Evolutionary conservation across 2,888 invertebrate species (phyloP).

Genomic region (Conomelus anceps): DNA sequence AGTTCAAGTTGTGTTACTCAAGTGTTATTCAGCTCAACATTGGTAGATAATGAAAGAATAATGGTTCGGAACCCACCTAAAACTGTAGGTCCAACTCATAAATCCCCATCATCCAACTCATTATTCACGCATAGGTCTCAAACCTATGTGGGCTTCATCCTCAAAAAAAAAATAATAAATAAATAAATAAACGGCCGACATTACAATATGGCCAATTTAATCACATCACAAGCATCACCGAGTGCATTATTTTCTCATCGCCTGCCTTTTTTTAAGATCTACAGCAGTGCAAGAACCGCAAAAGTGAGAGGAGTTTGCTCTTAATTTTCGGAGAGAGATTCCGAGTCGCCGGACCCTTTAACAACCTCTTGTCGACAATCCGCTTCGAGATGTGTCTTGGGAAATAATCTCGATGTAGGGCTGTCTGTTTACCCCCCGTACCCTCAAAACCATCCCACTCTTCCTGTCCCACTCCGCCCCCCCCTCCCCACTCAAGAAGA

Average conservation of each 20-base stretch:
- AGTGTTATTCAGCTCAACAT: too few species aligned
- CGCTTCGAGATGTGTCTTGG: not conserved
- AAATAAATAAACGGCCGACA: too few species aligned
- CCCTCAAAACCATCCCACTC: too few species aligned
- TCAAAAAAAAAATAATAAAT: too few species aligned
- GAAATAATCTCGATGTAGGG: not conserved
- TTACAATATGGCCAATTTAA: not conserved
- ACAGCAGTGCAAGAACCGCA: not conserved
- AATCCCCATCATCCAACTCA: too few species aligned
- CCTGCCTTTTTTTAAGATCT: not conserved
- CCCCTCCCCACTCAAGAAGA: not conserved
- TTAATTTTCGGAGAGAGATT: not conserved
- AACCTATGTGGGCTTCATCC: too few species aligned
- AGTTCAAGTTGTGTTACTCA: too few species aligned
- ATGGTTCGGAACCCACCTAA: too few species aligned
- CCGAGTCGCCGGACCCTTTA: not conserved
- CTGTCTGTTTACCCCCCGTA: not conserved
- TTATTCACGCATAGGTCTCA: too few species aligned
- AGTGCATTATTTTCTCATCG: not conserved
- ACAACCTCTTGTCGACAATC: not conserved
- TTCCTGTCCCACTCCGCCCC: not conserved
- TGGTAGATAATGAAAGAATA: too few species aligned
- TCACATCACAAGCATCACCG: not conserved
- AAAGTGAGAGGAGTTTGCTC: not conserved
- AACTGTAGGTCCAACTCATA: too few species aligned